phyloP scores from a whole-genome alignment of 2,888 invertebrate genomes.

The Phorcus lineatus region DNA sequence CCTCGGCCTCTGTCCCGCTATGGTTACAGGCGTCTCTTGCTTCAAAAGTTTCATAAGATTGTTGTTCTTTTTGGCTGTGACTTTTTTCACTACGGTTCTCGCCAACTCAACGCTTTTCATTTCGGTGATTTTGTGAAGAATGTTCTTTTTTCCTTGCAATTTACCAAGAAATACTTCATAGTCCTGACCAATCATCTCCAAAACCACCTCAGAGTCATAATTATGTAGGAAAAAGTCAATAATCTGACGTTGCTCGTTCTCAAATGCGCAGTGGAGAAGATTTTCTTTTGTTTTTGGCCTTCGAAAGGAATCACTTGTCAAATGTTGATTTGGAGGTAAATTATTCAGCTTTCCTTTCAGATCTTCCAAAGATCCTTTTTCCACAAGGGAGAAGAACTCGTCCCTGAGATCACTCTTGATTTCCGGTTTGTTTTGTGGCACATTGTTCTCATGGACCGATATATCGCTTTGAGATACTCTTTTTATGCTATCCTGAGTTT shows the following conservation, averaged over 20 bases:
- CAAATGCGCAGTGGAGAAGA: conserved; percentile 57
- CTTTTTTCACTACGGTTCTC: conserved; percentile 33
- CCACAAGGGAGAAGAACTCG: conserved; percentile 15
- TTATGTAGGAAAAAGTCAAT: conserved; percentile 29
- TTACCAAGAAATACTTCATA: conserved; percentile 49
- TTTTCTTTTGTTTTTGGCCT: conserved; percentile 50
- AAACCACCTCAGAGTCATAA: conserved; percentile 22
- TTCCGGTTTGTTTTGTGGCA: neutral
- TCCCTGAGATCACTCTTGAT: neutral
- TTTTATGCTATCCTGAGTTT: neutral
- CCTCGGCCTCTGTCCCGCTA: conserved; percentile 70
- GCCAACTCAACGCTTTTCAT: conserved; percentile 56
- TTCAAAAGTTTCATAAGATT: conserved; percentile 40
- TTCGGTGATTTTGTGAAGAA: conserved; percentile 66
- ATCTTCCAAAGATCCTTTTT: neutral
- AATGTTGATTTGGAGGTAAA: neutral
- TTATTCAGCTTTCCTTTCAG: conserved; percentile 20
- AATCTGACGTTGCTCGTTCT: conserved; percentile 43
- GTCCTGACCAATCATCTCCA: conserved; percentile 45
- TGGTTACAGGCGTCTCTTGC: conserved; percentile 61
- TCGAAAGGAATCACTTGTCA: conserved; percentile 21
- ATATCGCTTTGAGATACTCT: conserved; percentile 25
- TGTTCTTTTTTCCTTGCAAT: conserved; percentile 59
- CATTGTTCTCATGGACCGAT: neutral
- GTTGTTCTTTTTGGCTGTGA: conserved; percentile 14